A percentile compares a stretch with the other conserved stretches of the same genome.
Conservation (phyloP, 2,888 invertebrate genomes). For the Hyles lineata region DNA sequence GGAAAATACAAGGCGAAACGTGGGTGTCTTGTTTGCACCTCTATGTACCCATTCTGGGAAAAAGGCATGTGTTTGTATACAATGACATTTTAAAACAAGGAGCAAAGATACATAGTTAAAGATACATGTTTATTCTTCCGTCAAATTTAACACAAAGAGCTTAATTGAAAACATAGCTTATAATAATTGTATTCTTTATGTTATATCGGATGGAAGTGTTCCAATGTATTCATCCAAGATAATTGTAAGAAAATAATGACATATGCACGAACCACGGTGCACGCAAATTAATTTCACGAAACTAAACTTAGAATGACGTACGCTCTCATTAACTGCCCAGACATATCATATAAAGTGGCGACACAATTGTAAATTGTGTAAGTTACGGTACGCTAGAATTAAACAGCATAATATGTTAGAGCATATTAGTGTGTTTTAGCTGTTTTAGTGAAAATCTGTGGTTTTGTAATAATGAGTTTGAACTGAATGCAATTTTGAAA, state of each 20-base stretch:
- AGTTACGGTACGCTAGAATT: conserved; percentile 1
- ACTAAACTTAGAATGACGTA: conserved; percentile 22
- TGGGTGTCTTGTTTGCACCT: too few species aligned
- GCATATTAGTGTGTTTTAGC: background rate
- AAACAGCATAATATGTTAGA: background rate
- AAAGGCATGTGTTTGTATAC: too few species aligned
- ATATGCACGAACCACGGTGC: background rate
- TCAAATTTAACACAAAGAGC: too few species aligned
- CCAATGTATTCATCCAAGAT: background rate
- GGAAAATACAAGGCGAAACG: too few species aligned
- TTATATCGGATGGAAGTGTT: too few species aligned
- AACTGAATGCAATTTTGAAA: too few species aligned
- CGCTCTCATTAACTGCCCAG: conserved; percentile 15
- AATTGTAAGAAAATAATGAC: background rate
- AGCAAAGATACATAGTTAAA: too few species aligned
- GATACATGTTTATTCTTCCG: too few species aligned
- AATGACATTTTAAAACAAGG: too few species aligned
- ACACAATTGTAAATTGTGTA: conserved; percentile 24
- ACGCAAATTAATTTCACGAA: conserved; percentile 14
- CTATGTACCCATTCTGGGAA: too few species aligned
- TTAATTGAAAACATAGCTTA: too few species aligned
- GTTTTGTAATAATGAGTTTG: background rate
- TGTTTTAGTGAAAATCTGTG: background rate
- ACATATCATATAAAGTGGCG: conserved; percentile 24
- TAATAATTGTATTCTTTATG: too few species aligned